Conservation (phyloP, 2,113 vertebrate genomes). For the Butorides virescens region DNA sequence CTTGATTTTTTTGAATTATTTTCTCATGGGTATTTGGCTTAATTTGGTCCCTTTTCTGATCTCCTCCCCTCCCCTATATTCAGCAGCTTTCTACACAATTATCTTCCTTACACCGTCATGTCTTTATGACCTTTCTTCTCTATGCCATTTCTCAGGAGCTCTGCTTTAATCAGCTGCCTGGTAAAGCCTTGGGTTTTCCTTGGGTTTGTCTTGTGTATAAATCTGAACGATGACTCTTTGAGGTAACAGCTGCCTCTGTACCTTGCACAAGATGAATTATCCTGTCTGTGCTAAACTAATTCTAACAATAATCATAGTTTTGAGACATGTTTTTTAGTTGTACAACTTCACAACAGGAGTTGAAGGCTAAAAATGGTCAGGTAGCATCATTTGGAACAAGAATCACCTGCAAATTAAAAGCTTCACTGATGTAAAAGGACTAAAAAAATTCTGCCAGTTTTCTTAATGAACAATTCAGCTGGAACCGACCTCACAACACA, state of each 20-base stretch:
- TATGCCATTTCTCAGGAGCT: neutral
- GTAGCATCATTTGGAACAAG: neutral
- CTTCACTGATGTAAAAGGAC: neutral
- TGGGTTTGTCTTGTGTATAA: neutral
- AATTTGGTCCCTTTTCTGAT: neutral
- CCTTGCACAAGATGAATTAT: neutral
- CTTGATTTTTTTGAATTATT: neutral
- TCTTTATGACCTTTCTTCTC: neutral
- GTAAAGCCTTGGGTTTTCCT: neutral
- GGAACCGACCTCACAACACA: neutral
- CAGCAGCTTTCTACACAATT: neutral
- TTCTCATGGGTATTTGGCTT: neutral
- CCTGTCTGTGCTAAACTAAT: neutral
- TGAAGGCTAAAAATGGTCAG: neutral
- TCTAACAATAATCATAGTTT: neutral
- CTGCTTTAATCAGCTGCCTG: neutral
- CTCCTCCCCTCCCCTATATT: neutral
- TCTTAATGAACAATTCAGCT: neutral
- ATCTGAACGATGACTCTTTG: neutral
- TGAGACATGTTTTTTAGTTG: neutral
- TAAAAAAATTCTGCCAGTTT: neutral
- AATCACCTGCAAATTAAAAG: neutral
- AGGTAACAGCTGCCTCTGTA: neutral
- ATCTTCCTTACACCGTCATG: neutral
- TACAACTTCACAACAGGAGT: neutral